Evolutionary conservation across 2,888 invertebrate genomes (phyloP), one percentile per base, ranked within the genome.

Genomic region (Drosophila borborema): DNA sequence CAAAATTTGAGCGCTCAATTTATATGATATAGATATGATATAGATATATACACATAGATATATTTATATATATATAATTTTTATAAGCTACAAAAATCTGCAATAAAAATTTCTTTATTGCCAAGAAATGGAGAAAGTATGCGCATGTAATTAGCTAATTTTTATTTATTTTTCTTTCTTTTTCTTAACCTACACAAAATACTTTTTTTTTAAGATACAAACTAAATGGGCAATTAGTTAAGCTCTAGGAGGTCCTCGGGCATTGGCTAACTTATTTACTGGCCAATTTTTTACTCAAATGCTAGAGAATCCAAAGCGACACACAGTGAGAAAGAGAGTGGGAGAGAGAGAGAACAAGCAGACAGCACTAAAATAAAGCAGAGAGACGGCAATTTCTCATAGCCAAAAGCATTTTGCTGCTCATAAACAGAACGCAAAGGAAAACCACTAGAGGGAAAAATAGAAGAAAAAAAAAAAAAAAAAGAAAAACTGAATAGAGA

Each of bases 341-440:
- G 9, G 7, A 18, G 23, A 31, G 49, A 49, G 16, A 14, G 51
- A 14, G 51, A 12, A 31, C 12, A 12, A 18, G 51, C 64, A 72
- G 63, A 67, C 70, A 73, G 60, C 71, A 72, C 72, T 41, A 72
- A 70, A 68, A 66, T 68, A 82, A 82, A 77, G 66, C 72, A 72
- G 54, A 66, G 73, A 66, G 73, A 74, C 73, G 71, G 62, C 74
- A 71, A 70, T 75, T 75, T 80, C 77, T 77, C 81, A 82, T 60
- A 80, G 71, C 70, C 72, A 72, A 77, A 77, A 51, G 34, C 18
- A 12, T 36, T 53, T 79, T 63, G 79, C 75, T 74, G 77, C 77
- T 89, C 79, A 86, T 88, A 90, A 85, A 88, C 86, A 82, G 90
- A 79, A 86, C 74, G 77, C 75, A 68, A 77, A 81, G 74, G 76